Evolutionary conservation across 2,888 invertebrate genomes (phyloP).

Genomic region (Eucera pruinosa): DNA sequence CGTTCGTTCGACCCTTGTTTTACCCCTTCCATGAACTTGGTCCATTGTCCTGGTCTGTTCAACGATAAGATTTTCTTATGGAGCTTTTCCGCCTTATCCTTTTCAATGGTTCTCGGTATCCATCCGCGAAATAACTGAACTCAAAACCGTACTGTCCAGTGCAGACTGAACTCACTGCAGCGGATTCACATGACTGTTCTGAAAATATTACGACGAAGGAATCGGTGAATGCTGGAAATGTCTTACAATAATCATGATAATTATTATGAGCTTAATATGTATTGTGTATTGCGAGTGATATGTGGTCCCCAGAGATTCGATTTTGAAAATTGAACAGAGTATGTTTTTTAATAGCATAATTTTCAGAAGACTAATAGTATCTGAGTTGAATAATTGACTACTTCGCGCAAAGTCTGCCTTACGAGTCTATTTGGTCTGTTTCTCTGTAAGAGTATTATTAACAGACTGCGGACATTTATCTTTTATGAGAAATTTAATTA

Average conservation of each 20-base stretch:
- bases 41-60: constrained; percentile 46
- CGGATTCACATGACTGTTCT: constrained; percentile 29
- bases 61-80: constrained; percentile 48
- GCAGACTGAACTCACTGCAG: neutral
- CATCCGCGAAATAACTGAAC: constrained; percentile 31
- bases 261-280: too few species aligned
- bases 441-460: too few species aligned
- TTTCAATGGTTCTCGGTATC: constrained; percentile 45
- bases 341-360: too few species aligned
- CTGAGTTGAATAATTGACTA: too few species aligned
- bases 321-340: too few species aligned
- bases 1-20: constrained; percentile 10
- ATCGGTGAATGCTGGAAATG: constrained; percentile 8
- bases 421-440: too few species aligned
- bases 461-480: too few species aligned
- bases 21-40: neutral
- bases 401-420: too few species aligned
- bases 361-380: too few species aligned
- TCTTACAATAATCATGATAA: neutral
- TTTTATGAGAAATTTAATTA: too few species aligned
- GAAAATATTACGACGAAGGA: neutral
- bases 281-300: too few species aligned
- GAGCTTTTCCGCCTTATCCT: constrained; percentile 35
- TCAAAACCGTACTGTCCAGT: constrained; percentile 3
- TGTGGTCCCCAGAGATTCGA: too few species aligned